These are phyloP conservation scores for Meriones unguiculatus DNA, from an alignment of 2,113 vertebrate species.

Conservation along the genomic window DNA sequence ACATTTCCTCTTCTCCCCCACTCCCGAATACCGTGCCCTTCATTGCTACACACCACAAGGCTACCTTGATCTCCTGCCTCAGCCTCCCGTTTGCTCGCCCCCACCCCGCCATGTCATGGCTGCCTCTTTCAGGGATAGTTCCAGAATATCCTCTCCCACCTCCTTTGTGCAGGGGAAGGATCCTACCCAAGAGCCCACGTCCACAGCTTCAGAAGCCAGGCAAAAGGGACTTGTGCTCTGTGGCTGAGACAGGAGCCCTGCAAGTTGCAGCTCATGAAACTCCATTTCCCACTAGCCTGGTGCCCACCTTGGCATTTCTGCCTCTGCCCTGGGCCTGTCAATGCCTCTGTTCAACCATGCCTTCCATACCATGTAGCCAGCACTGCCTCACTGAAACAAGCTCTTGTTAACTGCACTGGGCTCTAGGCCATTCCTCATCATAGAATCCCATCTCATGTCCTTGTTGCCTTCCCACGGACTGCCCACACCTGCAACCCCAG, in stretches of 20 bases:
- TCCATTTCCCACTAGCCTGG: not conserved
- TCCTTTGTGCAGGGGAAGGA: not conserved
- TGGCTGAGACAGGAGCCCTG: accelerated
- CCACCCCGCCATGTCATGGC: not conserved
- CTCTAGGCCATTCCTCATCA: not conserved
- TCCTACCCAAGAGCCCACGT: not conserved
- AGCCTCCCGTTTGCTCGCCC: not conserved
- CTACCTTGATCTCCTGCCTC: not conserved
- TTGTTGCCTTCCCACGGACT: too few species aligned
- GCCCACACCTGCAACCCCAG: too few species aligned
- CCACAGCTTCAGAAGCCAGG: not conserved
- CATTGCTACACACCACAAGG: not conserved
- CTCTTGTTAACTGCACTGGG: too few species aligned
- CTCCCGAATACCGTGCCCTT: not conserved
- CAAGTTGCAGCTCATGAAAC: not conserved
- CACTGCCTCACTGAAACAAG: not conserved
- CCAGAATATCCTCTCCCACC: not conserved
- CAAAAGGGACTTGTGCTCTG: not conserved
- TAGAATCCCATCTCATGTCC: too few species aligned
- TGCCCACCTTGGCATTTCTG: not conserved
- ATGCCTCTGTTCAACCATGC: not conserved
- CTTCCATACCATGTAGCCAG: too few species aligned
- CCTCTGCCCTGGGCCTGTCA: not conserved
- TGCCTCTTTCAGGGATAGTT: not conserved
- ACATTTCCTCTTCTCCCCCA: accelerated